phyloP scores from a whole-genome alignment of 1,140 invertebrate species.

The Bombus balteatus region DNA sequence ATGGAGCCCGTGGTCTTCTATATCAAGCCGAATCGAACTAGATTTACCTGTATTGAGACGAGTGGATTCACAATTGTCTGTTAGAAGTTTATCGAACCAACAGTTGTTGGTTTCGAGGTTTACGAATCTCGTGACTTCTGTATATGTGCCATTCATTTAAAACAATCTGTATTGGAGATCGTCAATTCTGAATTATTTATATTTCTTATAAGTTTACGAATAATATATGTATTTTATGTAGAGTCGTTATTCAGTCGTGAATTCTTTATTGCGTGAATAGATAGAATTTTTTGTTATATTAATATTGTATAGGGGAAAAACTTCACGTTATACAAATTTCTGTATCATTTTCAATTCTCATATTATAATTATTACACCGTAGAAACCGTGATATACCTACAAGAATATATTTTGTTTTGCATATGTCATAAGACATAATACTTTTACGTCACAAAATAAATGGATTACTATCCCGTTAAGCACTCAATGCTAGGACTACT shows the following conservation, averaged over 20 bases:
- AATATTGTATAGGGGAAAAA: no score
- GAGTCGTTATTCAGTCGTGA: neutral
- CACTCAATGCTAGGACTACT: no score
- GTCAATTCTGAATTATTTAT: neutral
- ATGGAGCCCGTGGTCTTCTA: neutral
- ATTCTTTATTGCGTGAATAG: neutral
- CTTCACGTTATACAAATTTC: no score
- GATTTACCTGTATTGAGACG: constrained; percentile 5
- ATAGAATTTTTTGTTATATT: no score
- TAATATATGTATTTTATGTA: neutral
- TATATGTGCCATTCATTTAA: neutral
- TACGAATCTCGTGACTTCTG: neutral
- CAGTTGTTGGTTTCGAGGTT: constrained; percentile 5
- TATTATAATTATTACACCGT: no score
- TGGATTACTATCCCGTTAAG: no score
- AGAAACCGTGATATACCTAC: no score
- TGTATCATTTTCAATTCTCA: no score
- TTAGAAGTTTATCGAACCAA: constrained; percentile 11
- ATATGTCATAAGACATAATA: no score
- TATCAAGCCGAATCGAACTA: neutral
- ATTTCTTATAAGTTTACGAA: neutral
- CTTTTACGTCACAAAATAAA: no score
- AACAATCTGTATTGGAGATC: neutral
- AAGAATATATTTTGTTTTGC: no score
- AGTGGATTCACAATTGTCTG: neutral